Percentiles rank a stretch among this genome's conserved stretches.
Evolutionary conservation across 2,113 vertebrate species (phyloP).

Genomic region (Mormyrus lacerda): DNA sequence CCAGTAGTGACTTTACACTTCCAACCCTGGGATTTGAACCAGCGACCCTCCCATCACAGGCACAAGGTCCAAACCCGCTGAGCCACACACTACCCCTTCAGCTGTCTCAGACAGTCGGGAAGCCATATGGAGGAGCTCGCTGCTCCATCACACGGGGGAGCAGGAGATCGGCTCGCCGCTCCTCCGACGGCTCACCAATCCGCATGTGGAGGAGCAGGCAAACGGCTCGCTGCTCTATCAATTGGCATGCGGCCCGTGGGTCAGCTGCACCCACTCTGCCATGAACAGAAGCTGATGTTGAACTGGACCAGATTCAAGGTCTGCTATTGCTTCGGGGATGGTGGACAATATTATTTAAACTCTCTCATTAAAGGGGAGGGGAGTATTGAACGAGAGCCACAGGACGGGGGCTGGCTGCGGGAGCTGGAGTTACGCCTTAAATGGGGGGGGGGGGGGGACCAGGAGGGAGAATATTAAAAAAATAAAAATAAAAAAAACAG

Average conservation of each 20-base stretch:
- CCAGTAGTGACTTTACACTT: not conserved
- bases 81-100: not conserved
- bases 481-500: not conserved
- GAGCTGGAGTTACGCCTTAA: not conserved
- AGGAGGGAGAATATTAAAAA: not conserved
- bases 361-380: slow-evolving; percentile 47
- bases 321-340: slow-evolving; percentile 32
- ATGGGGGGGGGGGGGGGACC: not conserved
- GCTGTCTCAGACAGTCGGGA: not conserved
- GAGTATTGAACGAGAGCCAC: slow-evolving; percentile 22
- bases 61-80: not conserved
- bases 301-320: slow-evolving; percentile 56
- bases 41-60: not conserved
- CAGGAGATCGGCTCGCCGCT: slow-evolving; percentile 48
- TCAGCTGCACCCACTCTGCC: slow-evolving; percentile 55
- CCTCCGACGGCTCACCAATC: slow-evolving; percentile 48
- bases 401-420: not conserved
- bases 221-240: slow-evolving; percentile 52
- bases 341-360: slow-evolving; percentile 40
- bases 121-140: slow-evolving; percentile 27
- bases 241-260: slow-evolving; percentile 46
- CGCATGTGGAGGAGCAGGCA: slow-evolving; percentile 30
- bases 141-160: slow-evolving; percentile 40
- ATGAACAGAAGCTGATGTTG: slow-evolving; percentile 57
- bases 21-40: not conserved